phyloP scores from a whole-genome alignment of 2,797 vertebrate species.

The Cossypha polioptera region DNA sequence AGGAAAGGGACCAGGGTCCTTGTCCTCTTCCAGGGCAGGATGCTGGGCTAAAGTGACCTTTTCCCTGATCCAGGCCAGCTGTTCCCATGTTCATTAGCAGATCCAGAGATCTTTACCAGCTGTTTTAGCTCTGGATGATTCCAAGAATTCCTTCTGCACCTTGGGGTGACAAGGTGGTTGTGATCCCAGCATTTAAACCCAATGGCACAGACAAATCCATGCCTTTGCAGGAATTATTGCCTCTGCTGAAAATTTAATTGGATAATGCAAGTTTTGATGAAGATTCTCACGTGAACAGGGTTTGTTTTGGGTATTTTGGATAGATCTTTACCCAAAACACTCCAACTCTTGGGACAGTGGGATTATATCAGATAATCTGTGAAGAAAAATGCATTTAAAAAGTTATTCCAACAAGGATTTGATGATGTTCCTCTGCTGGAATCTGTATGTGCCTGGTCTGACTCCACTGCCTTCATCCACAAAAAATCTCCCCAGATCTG shows the following conservation, averaged over 20 bases:
- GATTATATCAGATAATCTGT: background rate
- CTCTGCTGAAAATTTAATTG: background rate
- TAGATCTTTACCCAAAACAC: background rate
- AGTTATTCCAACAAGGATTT: background rate
- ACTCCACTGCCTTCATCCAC: background rate
- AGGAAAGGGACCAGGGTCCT: background rate
- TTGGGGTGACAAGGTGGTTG: background rate
- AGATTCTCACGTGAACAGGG: fast-evolving
- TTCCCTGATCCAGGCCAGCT: background rate
- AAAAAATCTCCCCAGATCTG: background rate
- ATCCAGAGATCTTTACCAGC: background rate
- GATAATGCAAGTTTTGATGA: background rate
- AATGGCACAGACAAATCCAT: background rate
- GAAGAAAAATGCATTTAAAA: background rate
- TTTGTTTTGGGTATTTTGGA: background rate
- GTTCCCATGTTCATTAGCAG: fast-evolving
- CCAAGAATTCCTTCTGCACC: background rate
- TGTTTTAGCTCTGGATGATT: background rate
- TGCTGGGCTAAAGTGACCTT: background rate
- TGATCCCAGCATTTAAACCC: background rate
- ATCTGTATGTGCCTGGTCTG: background rate
- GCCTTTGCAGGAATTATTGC: background rate
- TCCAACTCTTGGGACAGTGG: fast-evolving
- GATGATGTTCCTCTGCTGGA: background rate
- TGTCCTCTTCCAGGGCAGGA: background rate